Evolutionary conservation across 2,797 vertebrate genomes (phyloP), one percentile per base, ranked within the genome.

Genomic region (Xiphorhynchus erythropygius): DNA sequence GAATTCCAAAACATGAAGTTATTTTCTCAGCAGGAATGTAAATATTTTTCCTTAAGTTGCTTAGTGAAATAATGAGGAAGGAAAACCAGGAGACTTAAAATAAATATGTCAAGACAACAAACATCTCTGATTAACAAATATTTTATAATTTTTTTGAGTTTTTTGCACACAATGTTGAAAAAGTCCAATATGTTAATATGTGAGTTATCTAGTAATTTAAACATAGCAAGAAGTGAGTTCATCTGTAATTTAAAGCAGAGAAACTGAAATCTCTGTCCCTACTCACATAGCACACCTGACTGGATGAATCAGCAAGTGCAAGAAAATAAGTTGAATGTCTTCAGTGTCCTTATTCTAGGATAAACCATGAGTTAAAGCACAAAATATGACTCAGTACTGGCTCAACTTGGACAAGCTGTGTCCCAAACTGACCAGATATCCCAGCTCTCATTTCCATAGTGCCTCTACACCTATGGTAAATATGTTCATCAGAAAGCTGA

Each of bases 281-380:
- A 57, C 5, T 49, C 22, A 59, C 0, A 0, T 13, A 14, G 10
- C 28, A 65, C 17, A 56, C 2, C 13, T 12, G 19, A 55, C 4
- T 55, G n/a, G 25, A 67, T 62, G 10, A 70, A 67, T 28, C 33
- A 68, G n/a, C 28, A 70, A 15, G 35, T 53, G 11, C 30, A 52
- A 21, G 19, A 33, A 78, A 63, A 30, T 5, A 12, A 24, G 8
- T 16, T n/a, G 25, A 64, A 73, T 32, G 41, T 76, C 59, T 67
- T 74, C 59, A n/a, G 32, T 17, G 24, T 41, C 18, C 9, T 74
- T 56, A n/a, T 2, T 57, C 13, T 50, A 16, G 19, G 7, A 32
- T 62, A 82, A 91, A 55, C 2, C 4, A 67, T 9, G 6, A 78
- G 25, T 63, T 50, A 64, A 92, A 64, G 8, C 25, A 47, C 15